Evolutionary conservation across 2,888 invertebrate genomes (phyloP).

Genomic region (Ecdyonurus torrentis): DNA sequence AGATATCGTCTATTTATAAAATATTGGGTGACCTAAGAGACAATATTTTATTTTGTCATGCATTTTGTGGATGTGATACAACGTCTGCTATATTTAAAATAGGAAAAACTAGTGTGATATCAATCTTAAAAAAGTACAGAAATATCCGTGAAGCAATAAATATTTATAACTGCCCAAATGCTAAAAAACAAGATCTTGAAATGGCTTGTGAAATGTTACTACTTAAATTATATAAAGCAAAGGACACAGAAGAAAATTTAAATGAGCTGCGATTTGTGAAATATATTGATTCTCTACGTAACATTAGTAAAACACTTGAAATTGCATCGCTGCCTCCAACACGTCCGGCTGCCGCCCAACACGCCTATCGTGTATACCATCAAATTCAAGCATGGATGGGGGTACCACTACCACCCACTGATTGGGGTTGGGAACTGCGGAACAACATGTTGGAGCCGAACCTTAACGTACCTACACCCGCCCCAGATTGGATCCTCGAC

Average conservation of each 20-base stretch:
- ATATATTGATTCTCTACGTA: slow-evolving; percentile 16
- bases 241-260: too few species aligned
- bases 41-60: background rate
- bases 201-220: slow-evolving; percentile 18
- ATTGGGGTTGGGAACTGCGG: slow-evolving; percentile 17
- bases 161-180: slow-evolving; percentile 15
- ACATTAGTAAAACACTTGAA: slow-evolving; percentile 15
- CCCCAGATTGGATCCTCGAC: slow-evolving; percentile 18
- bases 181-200: slow-evolving; percentile 14
- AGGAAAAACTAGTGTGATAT: background rate
- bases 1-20: background rate
- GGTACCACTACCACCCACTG: background rate
- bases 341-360: slow-evolving; percentile 4
- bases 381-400: slow-evolving; percentile 6
- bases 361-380: slow-evolving; percentile 9
- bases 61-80: background rate
- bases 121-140: background rate
- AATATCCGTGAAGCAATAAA: slow-evolving; percentile 5
- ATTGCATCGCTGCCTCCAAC: slow-evolving; percentile 9
- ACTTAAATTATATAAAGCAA: slow-evolving; percentile 17
- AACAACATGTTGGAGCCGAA: slow-evolving; percentile 14
- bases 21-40: background rate
- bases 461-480: slow-evolving; percentile 13
- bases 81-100: background rate
- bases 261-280: slow-evolving; percentile 11